These are phyloP conservation scores for Nasonia giraulti DNA, from an alignment of 1,140 invertebrate species.

Conservation along the genomic window DNA sequence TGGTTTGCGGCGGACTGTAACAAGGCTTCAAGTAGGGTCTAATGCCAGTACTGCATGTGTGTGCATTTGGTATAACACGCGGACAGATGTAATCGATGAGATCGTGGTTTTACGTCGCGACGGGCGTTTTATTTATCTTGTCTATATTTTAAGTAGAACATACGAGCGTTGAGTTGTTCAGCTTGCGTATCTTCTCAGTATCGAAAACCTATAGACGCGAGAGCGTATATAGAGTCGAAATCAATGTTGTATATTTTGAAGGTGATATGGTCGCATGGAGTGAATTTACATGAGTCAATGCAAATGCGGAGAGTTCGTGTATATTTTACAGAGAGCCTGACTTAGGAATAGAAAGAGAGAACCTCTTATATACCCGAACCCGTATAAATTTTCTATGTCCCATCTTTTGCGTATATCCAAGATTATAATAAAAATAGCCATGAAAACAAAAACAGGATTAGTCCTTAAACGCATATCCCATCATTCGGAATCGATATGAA, in stretches of 20 bases:
- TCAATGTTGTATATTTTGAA: not conserved
- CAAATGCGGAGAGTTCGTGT: not conserved
- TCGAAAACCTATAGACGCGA: not conserved
- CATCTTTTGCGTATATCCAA: not conserved
- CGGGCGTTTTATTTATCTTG: not conserved
- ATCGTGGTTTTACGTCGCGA: not conserved
- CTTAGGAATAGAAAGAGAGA: no score
- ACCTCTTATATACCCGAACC: not conserved
- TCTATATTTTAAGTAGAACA: not conserved
- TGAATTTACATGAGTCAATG: not conserved
- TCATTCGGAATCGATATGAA: not conserved
- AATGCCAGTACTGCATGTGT: not conserved
- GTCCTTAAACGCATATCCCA: not conserved
- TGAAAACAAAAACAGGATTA: not conserved
- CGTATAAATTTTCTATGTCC: not conserved
- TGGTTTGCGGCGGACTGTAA: not conserved
- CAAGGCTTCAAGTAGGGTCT: not conserved
- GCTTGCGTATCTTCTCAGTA: not conserved
- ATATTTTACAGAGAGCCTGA: not conserved
- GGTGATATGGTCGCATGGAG: not conserved
- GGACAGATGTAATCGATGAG: not conserved
- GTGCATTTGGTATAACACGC: not conserved
- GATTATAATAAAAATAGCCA: not conserved
- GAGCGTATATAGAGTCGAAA: not conserved
- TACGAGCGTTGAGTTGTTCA: not conserved